Evolutionary conservation across 1,140 invertebrate species (phyloP), one percentile per base, ranked within the genome.

Genomic region (Macrotrachela quadricornifera): DNA sequence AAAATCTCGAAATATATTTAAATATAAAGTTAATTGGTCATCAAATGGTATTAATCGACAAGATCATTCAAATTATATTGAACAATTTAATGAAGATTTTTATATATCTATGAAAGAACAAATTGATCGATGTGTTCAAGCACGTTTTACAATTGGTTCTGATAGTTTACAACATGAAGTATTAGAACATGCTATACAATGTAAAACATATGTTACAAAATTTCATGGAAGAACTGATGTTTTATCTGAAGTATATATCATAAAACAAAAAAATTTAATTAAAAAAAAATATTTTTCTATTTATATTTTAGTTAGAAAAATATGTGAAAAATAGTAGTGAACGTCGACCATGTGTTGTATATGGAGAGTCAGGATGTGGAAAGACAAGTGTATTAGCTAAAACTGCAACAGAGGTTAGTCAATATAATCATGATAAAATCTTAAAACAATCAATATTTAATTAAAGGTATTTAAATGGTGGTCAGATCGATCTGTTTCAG

Each of bases 311-410:
- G 16, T 42, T 53, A 40, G 10, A 15, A 18, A 41, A 53, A 40
- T 42, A 1, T 12, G 15, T 49, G 17, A 48, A 16, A 6, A 16
- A 21, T 17, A 46, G 46, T 12, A 52, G 14, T 9, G 14, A 43
- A 38, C 16, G n/a, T 13, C 1, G 62, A 44, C 61, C 64, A 10
- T 55, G 68, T 2, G 61, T 68, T 1, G 47, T 68, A 1, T 48
- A 56, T 50, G 66, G 67, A 1, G 57, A 58, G 48, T 57, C 57
- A 1, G 66, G 66, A 1, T 56, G 57, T 46, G 66, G 66, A 18
- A 69, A 68, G 48, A 64, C 65, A 9, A 58, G 64, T 11, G 47
- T 68, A 21, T 57, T 67, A 18, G 60, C 63, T 9, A 63, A 65
- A 46, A 58, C 59, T 14, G 59, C 59, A 11, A 56, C 53, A 41